Evolutionary conservation across 2,797 vertebrate genomes (phyloP), one percentile per base, ranked within the genome.

Genomic region (Xenentodon cancila): DNA sequence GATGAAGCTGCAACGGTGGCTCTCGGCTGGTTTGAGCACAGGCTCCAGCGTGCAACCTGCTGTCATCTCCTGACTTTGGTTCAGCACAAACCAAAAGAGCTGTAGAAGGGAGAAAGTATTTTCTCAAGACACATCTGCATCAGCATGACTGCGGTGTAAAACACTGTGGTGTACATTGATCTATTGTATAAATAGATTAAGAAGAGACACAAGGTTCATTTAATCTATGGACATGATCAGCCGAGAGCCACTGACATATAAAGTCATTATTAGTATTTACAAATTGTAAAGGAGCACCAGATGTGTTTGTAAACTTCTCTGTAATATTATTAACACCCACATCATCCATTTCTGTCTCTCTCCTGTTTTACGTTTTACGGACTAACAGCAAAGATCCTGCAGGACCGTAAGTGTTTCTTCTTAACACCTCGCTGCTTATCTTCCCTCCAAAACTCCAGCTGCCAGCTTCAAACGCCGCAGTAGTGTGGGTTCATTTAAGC

Each of bases 321-420:
- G 49, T 86, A 68, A 69, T 70, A 59, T 62, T 30, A 82, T 67
- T 89, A 79, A 90, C 83, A 75, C 30, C 53, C 66, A 57, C 32
- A 22, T 84, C 32, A 22, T 84, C 55, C 75, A 73, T 81, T 46
- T 88, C 52, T 77, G 48, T 80, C 50, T 62, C 73, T 80, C 50
- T 62, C 73, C 57, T 91, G 92, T 85, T 63, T 89, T 66, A 82
- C 71, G 50, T 40, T 92, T n/a, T n/a, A n/a, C n/a, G 96, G 94
- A 96, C 93, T 95, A 94, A 97, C 95, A 99, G 97, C 96, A 92
- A 97, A 89, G 92, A 97, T 99, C 94, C 96, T 94, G 91, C 94
- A 93, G 63, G 94, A 96, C 85, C 69, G 97, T 99, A 97, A 99
- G 97, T 99, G 30, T 58, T 64, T 53, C 65, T 77, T 37, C 43